Percentiles rank a stretch among this genome's conserved stretches.
Conservation (phyloP, 2,888 invertebrate genomes). For the Dexiosoma caninum region DNA sequence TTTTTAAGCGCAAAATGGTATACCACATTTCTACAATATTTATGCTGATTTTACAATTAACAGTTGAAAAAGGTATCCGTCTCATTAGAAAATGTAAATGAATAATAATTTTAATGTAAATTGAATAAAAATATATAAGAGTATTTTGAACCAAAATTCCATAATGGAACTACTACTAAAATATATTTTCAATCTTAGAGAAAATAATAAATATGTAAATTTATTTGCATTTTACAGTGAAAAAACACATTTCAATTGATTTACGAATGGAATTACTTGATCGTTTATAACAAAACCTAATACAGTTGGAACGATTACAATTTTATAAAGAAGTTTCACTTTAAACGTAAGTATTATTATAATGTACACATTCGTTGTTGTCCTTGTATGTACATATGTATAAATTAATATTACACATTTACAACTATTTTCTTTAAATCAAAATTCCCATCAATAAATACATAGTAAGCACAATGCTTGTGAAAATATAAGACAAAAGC, state of each 20-base stretch:
- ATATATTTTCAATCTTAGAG: not conserved
- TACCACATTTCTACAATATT: too few relatives aligned
- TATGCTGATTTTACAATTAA: too few relatives aligned
- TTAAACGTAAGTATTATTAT: constrained; percentile 29
- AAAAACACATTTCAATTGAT: constrained; percentile 17
- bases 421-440: not conserved
- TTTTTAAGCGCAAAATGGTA: too few relatives aligned
- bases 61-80: too few relatives aligned
- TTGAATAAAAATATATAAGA: too few relatives aligned
- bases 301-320: constrained; percentile 44
- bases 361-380: not conserved
- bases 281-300: not conserved
- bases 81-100: too few relatives aligned
- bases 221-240: not conserved
- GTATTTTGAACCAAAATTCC: too few relatives aligned
- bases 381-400: constrained; percentile 30
- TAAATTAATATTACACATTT: not conserved
- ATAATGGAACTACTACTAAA: too few relatives aligned
- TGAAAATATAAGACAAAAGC: not conserved
- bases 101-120: too few relatives aligned
- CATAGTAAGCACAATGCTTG: not conserved
- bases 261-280: not conserved
- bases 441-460: constrained; percentile 27
- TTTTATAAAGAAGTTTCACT: constrained; percentile 50
- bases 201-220: too few relatives aligned